Percentiles rank a stretch among this genome's conserved stretches.
These are phyloP conservation scores for Melangyna quadrimaculata DNA, from an alignment of 2,888 invertebrate species.

Conservation along the genomic window DNA sequence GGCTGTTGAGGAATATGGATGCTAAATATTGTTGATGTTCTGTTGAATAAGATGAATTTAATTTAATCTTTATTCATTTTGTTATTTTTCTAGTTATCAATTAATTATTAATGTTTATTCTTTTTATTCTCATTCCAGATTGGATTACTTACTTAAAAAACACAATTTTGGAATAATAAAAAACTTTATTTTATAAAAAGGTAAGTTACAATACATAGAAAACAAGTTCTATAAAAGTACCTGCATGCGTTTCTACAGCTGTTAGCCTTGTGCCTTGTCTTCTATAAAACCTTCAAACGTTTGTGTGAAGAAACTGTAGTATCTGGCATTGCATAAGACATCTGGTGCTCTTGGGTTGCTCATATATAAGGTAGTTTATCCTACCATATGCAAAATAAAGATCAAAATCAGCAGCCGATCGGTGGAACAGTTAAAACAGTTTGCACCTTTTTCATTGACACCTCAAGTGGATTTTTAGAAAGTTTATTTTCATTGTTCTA, in stretches of 20 bases:
- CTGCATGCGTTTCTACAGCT: too few species aligned
- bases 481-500: constrained; percentile 18
- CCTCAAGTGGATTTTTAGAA: constrained; percentile 49
- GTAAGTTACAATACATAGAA: constrained; percentile 36
- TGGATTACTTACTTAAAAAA: constrained; percentile 47
- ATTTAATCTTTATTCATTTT: not conserved
- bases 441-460: constrained; percentile 33
- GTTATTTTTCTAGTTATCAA: not conserved
- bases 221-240: too few species aligned
- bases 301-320: not conserved
- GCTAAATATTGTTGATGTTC: not conserved
- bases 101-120: not conserved
- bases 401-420: constrained; percentile 27
- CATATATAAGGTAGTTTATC: not conserved
- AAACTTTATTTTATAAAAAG: constrained; percentile 32
- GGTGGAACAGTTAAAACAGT: not conserved
- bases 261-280: too few species aligned
- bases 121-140: constrained; percentile 30
- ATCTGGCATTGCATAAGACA: constrained; percentile 35
- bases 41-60: constrained; percentile 34
- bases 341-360: constrained; percentile 13
- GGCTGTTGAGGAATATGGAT: constrained; percentile 7
- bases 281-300: not conserved
- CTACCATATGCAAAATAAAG: constrained; percentile 32
- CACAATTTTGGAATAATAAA: constrained; percentile 41